Conservation (phyloP, 2,797 vertebrate genomes). For the Dryobates pubescens region DNA sequence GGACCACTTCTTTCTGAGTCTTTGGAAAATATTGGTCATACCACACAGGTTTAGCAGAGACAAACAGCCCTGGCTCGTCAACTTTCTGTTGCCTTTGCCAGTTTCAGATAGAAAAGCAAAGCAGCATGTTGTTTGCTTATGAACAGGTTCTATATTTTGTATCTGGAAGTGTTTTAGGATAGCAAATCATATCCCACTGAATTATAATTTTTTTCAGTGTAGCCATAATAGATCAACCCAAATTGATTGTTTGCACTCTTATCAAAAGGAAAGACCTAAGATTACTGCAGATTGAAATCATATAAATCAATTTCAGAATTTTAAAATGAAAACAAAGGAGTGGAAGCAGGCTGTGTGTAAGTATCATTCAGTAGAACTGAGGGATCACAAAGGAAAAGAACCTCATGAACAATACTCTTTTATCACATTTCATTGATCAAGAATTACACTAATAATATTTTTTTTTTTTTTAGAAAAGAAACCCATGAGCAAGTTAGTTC, state of each 20-base stretch:
- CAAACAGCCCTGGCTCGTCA: neutral
- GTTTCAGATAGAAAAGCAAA: neutral
- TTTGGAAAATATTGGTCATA: neutral
- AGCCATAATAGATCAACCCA: neutral
- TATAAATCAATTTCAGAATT: neutral
- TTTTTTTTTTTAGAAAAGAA: neutral
- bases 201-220: neutral
- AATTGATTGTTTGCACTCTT: neutral
- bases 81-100: neutral
- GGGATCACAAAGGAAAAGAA: neutral
- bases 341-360: neutral
- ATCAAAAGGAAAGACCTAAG: neutral
- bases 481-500: neutral
- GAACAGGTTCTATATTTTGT: neutral
- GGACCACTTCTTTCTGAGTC: neutral
- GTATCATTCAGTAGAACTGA: neutral
- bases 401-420: neutral
- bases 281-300: neutral
- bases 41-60: neutral
- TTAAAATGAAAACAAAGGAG: neutral
- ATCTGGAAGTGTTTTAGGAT: neutral
- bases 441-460: neutral
- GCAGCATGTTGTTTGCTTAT: neutral
- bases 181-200: neutral
- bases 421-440: neutral